Conservation (phyloP, 1,140 invertebrate species). For the Drosophila neocordata region DNA sequence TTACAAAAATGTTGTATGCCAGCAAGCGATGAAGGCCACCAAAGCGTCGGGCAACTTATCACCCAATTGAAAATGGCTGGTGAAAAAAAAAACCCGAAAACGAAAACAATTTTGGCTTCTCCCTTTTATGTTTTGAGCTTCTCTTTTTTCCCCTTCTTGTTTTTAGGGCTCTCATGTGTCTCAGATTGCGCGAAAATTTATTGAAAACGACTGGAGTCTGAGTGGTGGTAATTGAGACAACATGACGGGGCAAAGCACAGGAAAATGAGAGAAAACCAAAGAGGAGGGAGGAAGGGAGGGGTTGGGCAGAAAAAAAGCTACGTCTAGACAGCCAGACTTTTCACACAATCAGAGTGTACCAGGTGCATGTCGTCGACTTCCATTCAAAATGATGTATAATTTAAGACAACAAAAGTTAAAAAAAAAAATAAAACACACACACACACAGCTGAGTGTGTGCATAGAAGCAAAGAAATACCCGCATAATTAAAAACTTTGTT, state of each 20-base stretch:
- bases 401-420: neutral
- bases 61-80: conserved; percentile 29
- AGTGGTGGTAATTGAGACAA: conserved; percentile 47
- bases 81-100: conserved; percentile 16
- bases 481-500: conserved; percentile 1
- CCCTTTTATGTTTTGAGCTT: neutral
- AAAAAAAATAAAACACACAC: conserved; percentile 22
- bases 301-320: neutral
- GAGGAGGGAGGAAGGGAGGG: neutral
- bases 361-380: conserved; percentile 28
- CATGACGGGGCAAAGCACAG: conserved; percentile 9
- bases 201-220: conserved; percentile 42
- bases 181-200: conserved; percentile 45
- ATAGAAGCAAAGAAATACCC: neutral
- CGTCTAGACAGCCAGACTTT: conserved; percentile 67
- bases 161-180: conserved; percentile 37
- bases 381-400: conserved; percentile 19
- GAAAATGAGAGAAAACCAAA: neutral
- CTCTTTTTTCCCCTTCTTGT: conserved; percentile 15
- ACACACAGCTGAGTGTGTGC: neutral
- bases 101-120: neutral
- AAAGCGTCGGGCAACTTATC: conserved; percentile 34
- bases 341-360: conserved; percentile 49
- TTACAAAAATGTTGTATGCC: conserved; percentile 20
- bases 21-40: neutral